Conservation (phyloP, 2,888 invertebrate genomes). For the Exocentrus adspersus region DNA sequence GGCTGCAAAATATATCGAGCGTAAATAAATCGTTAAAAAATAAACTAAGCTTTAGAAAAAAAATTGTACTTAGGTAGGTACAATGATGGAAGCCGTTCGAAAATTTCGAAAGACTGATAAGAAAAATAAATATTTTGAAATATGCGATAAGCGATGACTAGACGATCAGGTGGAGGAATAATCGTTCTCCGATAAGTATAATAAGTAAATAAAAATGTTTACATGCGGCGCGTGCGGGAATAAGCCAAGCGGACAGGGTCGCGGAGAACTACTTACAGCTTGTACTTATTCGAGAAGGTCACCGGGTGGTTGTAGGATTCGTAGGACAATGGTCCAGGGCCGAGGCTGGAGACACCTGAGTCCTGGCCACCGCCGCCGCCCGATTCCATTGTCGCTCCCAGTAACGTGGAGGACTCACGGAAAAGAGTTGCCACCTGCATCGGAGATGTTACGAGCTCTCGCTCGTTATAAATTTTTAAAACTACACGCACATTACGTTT, state of each 20-base stretch:
- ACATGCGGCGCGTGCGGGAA: slow-evolving; percentile 50
- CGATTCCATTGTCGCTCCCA: slow-evolving; percentile 72
- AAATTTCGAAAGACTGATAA: slow-evolving; percentile 26
- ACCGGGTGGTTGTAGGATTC: slow-evolving; percentile 61
- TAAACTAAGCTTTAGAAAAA: slow-evolving; percentile 27
- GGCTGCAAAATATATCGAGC: slow-evolving; percentile 41
- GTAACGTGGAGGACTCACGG: slow-evolving; percentile 73
- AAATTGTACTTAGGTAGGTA: slow-evolving; percentile 29
- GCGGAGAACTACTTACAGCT: slow-evolving; percentile 60
- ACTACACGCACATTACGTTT: slow-evolving; percentile 54
- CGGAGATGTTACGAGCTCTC: slow-evolving; percentile 58
- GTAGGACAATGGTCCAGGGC: slow-evolving; percentile 57
- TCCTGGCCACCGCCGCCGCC: slow-evolving; percentile 64
- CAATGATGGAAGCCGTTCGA: slow-evolving; percentile 18
- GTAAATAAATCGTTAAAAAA: slow-evolving; percentile 41
- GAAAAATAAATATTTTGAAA: slow-evolving; percentile 34
- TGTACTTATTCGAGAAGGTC: slow-evolving; percentile 63
- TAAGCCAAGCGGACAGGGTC: slow-evolving; percentile 43
- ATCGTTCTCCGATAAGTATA: slow-evolving; percentile 31
- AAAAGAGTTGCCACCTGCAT: slow-evolving; percentile 78
- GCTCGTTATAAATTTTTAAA: slow-evolving; percentile 51
- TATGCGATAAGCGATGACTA: slow-evolving; percentile 22
- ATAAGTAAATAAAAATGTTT: slow-evolving; percentile 49
- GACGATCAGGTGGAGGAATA: slow-evolving; percentile 31
- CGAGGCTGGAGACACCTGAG: slow-evolving; percentile 55